Evolutionary conservation across 2,113 vertebrate species (phyloP).

Genomic region (Chaetops frenatus): DNA sequence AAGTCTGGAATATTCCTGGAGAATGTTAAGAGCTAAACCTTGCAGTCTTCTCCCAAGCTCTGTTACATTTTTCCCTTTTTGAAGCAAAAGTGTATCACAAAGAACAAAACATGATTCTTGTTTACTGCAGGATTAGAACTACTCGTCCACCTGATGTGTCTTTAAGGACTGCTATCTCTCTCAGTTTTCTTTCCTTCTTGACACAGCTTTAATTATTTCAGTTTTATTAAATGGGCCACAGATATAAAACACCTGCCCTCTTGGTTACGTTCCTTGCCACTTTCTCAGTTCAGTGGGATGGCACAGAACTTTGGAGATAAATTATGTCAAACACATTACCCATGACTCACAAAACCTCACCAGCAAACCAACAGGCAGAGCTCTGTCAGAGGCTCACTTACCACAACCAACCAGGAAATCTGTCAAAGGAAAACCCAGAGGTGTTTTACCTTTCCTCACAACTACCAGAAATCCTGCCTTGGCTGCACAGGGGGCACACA

Average conservation of each 20-base stretch:
- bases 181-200: background rate
- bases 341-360: background rate
- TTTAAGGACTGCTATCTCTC: background rate
- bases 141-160: background rate
- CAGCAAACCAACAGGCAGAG: background rate
- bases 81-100: background rate
- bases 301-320: background rate
- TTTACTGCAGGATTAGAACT: background rate
- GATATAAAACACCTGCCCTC: background rate
- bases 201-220: background rate
- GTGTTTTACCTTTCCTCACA: background rate
- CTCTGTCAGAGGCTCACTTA: background rate
- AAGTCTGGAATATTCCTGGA: background rate
- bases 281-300: background rate
- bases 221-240: background rate
- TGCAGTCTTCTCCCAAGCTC: background rate
- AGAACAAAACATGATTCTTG: background rate
- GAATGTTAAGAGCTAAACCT: background rate
- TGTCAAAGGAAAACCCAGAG: background rate
- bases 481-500: rapidly evolving
- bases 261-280: background rate
- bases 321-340: background rate
- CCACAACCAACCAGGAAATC: background rate
- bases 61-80: background rate
- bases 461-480: background rate